Base-by-base conservation (phyloP, 2,888 invertebrate genomes). In the Pristionchus fissidentatus region DNA sequence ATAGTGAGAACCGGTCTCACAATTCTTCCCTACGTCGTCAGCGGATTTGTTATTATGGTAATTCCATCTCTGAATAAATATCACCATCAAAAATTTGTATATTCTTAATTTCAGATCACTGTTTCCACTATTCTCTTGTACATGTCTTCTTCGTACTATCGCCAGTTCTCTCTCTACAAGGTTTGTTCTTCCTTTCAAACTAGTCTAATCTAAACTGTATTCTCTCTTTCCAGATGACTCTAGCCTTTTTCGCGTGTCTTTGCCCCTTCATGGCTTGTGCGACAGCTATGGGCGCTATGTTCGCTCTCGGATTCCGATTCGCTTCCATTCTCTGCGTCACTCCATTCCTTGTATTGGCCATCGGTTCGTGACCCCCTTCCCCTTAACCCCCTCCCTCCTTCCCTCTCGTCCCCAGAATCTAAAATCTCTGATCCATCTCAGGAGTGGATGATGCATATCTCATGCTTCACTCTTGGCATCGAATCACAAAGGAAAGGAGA, bases 181-280 rank as follows among this genome's bases (percentile, higher is more conserved):
- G 89, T 90, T 32, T 26, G 62, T 35, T 26, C 19, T 15, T n/a
- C 0, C 10, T 35, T 29, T 35, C 35, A 62, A 15, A 32, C n/a
- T n/a, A n/a, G n/a, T n/a, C n/a, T 19, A 62, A 15, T 29, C 5
- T 13, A 29, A 32, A 32, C 41, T 1, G 2, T 29, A 1, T 7
- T 46, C 22, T 32, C 41, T 43, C n/a, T 15, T 15, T 49, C 10
- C 84, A 88, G 86, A 84, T 91, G 29, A 87, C 88, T 1, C 86
- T 91, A 7, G 91, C 91, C 2, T 81, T 90, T 46, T 85, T 90
- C 29, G 91, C 90, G 3, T 91, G 91, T 80, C 85, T 91, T 8
- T 91, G 90, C 75, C 91, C 91, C 5, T 90, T 91, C 83, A 90
- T 91, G 91, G 91, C 91, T 0, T 90, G 90, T 77, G 90, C 90